Base-by-base conservation (phyloP, 2,113 vertebrate species). In the Halichoerus grypus region DNA sequence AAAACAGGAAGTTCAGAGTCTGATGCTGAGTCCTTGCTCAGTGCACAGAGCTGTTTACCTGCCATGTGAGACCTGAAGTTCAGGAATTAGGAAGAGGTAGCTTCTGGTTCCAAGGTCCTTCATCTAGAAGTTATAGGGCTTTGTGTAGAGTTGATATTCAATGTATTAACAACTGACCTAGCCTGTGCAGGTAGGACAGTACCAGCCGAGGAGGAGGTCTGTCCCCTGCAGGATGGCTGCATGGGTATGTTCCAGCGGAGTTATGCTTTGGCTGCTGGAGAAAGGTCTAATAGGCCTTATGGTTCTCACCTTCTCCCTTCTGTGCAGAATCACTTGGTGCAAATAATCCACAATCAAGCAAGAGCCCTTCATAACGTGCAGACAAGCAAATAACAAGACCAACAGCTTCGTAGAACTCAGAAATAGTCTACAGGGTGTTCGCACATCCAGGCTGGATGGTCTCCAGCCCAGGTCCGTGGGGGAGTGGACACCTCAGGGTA, bases 111-210 rank as follows among this genome's bases (percentile, higher is more conserved):
- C 63, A 26, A 24, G 15, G 22, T 24, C 21, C 46, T 86, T n/a
- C 8, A n/a, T 19, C 33, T 55, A 18, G 65, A 26, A 71, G 22
- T 39, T 4, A 28, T 0, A 28, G 85, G 82, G 42, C 28, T 69
- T 53, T 10, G 49, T 22, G 33, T 28, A 4, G 33, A 36, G 8
- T 53, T 55, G 33, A 4, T 11, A 4, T 31, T 67, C 61, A 10
- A 6, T 3, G 2, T 10, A 4, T 16, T 24, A 1, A 15, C 13
- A 10, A 8, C 8, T 55, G 65, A 12, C 22, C 2, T 16, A 4
- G 22, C 65, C 65, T 24, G 2, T 3, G 2, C 15, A 9, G 2
- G 9, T 39, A 36, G 24, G 22, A 36, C 2, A 19, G 33, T 36
- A 1, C 19, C 89, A 4, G 36, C 89, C 1, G 12, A 55, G 21